A percentile compares a stretch with the other conserved stretches of the same genome.
phyloP scores from a whole-genome alignment of 2,888 invertebrate species.

The Operophtera brumata region DNA sequence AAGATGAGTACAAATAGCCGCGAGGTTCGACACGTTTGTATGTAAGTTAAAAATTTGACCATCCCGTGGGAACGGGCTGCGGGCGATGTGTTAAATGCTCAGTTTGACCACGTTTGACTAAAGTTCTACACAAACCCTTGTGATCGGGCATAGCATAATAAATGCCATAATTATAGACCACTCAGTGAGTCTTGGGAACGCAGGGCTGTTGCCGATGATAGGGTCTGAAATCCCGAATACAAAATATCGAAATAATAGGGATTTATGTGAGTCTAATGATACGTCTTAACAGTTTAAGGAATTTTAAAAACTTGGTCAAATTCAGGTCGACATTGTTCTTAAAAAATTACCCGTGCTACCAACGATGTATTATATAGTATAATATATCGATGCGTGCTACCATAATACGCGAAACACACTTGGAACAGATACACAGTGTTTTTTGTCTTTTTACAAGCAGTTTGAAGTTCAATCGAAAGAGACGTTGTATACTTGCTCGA shows the following conservation, averaged over 20 bases:
- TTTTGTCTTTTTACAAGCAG: too few species aligned
- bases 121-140: conserved; percentile 63
- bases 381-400: too few species aligned
- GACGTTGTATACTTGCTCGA: too few species aligned
- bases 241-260: conserved; percentile 60
- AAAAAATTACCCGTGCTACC: too few species aligned
- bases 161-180: conserved; percentile 65
- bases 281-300: conserved; percentile 41
- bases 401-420: too few species aligned
- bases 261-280: conserved; percentile 55
- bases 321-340: conserved; percentile 8
- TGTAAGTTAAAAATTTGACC: conserved; percentile 67
- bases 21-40: conserved; percentile 65
- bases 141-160: conserved; percentile 49
- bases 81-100: conserved; percentile 73
- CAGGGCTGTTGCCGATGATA: conserved; percentile 42
- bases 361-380: too few species aligned
- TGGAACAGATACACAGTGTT: too few species aligned
- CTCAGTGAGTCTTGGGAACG: conserved; percentile 47
- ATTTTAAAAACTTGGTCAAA: conserved; percentile 36
- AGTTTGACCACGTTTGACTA: conserved; percentile 74
- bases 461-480: too few species aligned
- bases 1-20: conserved; percentile 56
- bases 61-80: conserved; percentile 73
- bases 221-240: conserved; percentile 37